Conservation (phyloP, 1,140 invertebrate genomes). For the Pteromalus puparum region DNA sequence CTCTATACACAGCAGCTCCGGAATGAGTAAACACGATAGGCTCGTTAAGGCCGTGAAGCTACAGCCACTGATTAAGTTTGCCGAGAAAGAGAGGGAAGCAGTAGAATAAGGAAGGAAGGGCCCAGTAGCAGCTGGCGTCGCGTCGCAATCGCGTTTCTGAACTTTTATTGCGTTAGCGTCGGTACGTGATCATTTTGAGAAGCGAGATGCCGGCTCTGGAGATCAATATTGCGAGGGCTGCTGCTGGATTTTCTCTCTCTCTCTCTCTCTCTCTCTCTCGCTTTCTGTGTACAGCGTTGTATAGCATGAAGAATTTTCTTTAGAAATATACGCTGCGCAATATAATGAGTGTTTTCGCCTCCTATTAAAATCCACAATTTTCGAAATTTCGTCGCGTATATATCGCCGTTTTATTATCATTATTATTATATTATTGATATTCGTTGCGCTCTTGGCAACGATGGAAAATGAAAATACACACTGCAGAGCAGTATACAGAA, state of each 20-base stretch:
- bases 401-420: too few species aligned
- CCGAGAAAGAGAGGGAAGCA: not conserved
- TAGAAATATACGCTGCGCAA: too few species aligned
- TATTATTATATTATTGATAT: too few species aligned
- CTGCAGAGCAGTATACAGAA: not conserved
- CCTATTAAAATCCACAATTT: too few species aligned
- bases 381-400: too few species aligned
- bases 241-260: conserved; percentile 1
- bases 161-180: conserved; percentile 40
- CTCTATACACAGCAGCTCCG: not conserved
- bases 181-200: conserved; percentile 31
- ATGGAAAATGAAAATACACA: too few species aligned
- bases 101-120: not conserved
- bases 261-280: not conserved
- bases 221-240: not conserved
- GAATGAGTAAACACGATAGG: conserved; percentile 17
- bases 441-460: too few species aligned
- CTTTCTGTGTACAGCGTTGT: not conserved
- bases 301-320: too few species aligned
- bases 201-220: not conserved
- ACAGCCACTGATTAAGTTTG: conserved; percentile 17
- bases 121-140: conserved; percentile 6
- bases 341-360: too few species aligned
- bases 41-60: not conserved
- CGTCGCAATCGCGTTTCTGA: conserved; percentile 20